phyloP scores from a whole-genome alignment of 1,140 invertebrate species.

The Planococcus citri region DNA sequence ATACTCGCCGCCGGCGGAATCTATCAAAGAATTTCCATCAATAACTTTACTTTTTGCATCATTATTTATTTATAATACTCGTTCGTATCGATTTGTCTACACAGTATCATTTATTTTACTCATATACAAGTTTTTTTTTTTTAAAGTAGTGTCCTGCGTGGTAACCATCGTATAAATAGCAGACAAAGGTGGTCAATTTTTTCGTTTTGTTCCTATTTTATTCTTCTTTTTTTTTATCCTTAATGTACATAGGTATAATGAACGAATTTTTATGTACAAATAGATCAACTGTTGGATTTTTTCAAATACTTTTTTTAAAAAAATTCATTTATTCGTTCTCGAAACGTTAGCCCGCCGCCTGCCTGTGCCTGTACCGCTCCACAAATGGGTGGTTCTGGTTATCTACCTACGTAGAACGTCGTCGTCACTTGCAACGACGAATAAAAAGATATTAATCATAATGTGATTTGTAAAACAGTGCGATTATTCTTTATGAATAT shows the following conservation, averaged over 20 bases:
- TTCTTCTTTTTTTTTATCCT: neutral
- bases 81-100: neutral
- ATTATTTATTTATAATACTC: slow-evolving; percentile 14
- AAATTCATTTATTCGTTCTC: too few relatives aligned
- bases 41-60: neutral
- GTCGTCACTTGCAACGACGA: too few relatives aligned
- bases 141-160: neutral
- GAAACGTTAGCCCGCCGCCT: too few relatives aligned
- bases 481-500: too few relatives aligned
- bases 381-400: too few relatives aligned
- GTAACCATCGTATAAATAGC: neutral
- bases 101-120: neutral
- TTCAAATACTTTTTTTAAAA: too few relatives aligned
- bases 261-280: too few relatives aligned
- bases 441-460: too few relatives aligned
- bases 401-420: too few relatives aligned
- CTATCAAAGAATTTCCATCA: slow-evolving; percentile 12
- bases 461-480: too few relatives aligned
- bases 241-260: neutral
- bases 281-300: too few relatives aligned
- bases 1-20: neutral
- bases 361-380: too few relatives aligned
- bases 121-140: neutral
- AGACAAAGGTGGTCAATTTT: neutral
- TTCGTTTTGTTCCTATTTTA: neutral